Percentiles rank a stretch among this genome's conserved stretches.
phyloP scores from a whole-genome alignment of 2,888 invertebrate genomes.

The Lasioglossum morio region DNA sequence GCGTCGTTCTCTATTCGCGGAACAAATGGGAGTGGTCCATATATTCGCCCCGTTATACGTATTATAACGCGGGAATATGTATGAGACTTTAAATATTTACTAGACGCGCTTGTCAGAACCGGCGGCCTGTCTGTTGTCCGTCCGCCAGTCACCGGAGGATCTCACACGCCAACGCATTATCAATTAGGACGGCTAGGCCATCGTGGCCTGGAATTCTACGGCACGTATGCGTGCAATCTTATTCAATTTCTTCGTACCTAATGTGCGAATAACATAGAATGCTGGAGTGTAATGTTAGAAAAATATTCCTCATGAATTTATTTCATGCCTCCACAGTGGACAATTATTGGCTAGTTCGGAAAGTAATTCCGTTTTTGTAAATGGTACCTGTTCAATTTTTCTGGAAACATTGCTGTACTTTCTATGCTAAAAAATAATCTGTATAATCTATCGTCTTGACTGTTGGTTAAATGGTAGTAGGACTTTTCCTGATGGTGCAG shows the following conservation, averaged over 20 bases:
- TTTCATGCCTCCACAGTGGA: too few relatives aligned
- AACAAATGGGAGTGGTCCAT: conserved; percentile 49
- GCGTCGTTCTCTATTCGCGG: conserved; percentile 30
- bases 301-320: too few relatives aligned
- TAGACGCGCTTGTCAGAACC: conserved; percentile 42
- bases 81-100: conserved; percentile 62
- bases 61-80: conserved; percentile 48
- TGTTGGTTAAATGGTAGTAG: too few relatives aligned
- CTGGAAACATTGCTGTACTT: too few relatives aligned
- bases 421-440: too few relatives aligned
- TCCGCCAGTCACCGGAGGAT: conserved; percentile 28
- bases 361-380: too few relatives aligned
- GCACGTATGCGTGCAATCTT: too few relatives aligned
- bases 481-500: too few relatives aligned
- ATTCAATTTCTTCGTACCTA: background rate
- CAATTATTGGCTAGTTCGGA: too few relatives aligned
- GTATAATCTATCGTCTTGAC: too few relatives aligned
- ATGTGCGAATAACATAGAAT: background rate
- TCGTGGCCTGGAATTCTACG: background rate
- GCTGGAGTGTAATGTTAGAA: too few relatives aligned
- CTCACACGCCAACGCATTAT: conserved; percentile 26
- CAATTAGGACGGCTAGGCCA: conserved; percentile 32
- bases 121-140: conserved; percentile 35
- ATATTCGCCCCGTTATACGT: conserved; percentile 37
- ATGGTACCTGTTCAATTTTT: too few relatives aligned